phyloP scores from a whole-genome alignment of 2,888 invertebrate genomes.

The Oligia strigilis region DNA sequence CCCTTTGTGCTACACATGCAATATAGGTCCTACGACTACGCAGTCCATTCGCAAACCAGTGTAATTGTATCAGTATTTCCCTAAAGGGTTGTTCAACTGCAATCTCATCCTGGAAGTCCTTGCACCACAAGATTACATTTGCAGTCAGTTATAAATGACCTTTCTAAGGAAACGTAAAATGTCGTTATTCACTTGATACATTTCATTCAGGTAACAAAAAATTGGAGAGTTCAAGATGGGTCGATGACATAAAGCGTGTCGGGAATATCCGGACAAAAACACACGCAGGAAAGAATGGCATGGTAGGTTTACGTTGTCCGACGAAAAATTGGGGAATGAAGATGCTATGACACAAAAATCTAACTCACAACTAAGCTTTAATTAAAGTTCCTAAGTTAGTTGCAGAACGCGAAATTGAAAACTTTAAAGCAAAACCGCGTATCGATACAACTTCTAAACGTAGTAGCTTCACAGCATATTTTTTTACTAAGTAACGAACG shows the following conservation, averaged over 20 bases:
- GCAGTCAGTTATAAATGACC: neutral
- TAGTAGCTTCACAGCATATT: neutral
- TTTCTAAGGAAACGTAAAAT: neutral
- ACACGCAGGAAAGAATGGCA: neutral
- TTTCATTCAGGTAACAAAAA: neutral
- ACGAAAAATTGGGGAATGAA: neutral
- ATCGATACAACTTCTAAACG: neutral
- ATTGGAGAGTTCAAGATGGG: neutral
- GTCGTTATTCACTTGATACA: neutral
- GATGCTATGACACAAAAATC: neutral
- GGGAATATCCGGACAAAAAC: neutral
- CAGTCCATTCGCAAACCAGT: neutral
- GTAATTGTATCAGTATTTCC: neutral
- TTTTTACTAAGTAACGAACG: conserved; percentile 10
- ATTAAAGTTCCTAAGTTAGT: neutral
- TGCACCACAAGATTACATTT: neutral
- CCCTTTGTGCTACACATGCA: neutral
- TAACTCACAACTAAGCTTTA: neutral
- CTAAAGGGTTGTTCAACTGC: neutral
- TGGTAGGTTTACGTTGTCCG: neutral
- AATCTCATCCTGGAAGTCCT: neutral
- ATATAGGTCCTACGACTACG: neutral
- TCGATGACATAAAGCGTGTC: conserved; percentile 10
- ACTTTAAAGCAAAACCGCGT: too few relatives aligned
- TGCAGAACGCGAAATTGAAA: neutral